Base-by-base conservation (phyloP, 2,113 vertebrate species). In the Apaloderma vittatum region DNA sequence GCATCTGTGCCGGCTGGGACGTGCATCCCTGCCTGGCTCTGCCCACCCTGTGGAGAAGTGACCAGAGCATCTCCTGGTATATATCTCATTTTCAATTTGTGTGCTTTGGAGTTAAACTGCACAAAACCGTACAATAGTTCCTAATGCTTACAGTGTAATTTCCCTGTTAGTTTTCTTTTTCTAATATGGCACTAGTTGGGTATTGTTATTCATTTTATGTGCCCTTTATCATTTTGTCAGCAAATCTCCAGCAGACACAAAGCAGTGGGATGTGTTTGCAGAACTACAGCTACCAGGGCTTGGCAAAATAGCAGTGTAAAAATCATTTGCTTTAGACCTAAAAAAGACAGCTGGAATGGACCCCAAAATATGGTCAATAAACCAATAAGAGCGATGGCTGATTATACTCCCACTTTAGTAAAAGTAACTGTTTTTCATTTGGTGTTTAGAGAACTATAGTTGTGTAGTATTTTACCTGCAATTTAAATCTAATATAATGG, bases 361-460 rank as follows among this genome's bases (percentile, higher is more conserved):
- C 95, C 76, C 92, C 91, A 94, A 96, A 95, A 94, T 94, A 93
- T 87, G 88, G 91, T 97, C 90, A 97, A 87, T 95, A 96, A 96
- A 92, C 86, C 96, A 95, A 91, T 97, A 93, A 92, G 94, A 93
- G 79, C 75, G 90, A 63, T 79, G 96, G 79, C 96, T 97, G 94
- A 91, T 96, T 95, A 95, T 90, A 78, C 37, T 91, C 68, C 82
- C 78, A n/a, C 86, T 97, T 97, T 49, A 87, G 88, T 81, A 80
- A 95, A 96, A 94, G 94, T 78, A 94, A 94, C 95, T 92, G 88
- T 27, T 86, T 97, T 97, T 91, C 90, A 89, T 94, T 96, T 92
- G 88, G 84, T 91, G 92, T 94, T 97, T 96, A 92, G 94, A 78
- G 88, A 81, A 65, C 86, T 78, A 76, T 95, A 94, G 96, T 92